These are phyloP conservation scores for Gambusia affinis DNA, from an alignment of 2,113 vertebrate genomes.

Conservation along the genomic window DNA sequence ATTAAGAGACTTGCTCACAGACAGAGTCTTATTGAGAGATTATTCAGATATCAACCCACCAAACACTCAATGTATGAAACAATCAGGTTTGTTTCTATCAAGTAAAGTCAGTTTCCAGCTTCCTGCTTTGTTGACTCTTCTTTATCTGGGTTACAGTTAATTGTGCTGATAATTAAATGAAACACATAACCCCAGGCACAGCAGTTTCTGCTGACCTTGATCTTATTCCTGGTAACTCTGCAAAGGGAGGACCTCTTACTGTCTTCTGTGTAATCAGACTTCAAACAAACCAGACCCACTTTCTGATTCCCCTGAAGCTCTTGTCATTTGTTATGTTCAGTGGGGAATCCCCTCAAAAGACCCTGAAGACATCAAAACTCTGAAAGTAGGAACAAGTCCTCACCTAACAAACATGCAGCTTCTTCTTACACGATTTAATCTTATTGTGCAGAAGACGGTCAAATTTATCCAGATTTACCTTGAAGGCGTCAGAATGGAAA, in stretches of 20 bases:
- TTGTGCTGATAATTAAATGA: slow-evolving; percentile 37
- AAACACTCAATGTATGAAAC: not conserved
- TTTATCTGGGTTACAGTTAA: slow-evolving; percentile 62
- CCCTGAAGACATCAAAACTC: slow-evolving; percentile 14
- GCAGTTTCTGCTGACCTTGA: slow-evolving; percentile 48
- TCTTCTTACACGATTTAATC: slow-evolving; percentile 1
- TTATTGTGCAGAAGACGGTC: not conserved
- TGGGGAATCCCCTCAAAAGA: slow-evolving; percentile 13
- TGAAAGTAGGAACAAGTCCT: not conserved
- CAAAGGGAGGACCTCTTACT: not conserved
- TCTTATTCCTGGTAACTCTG: slow-evolving; percentile 17
- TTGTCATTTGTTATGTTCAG: slow-evolving; percentile 42
- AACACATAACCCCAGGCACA: slow-evolving; percentile 29
- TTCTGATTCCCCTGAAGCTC: slow-evolving; percentile 42
- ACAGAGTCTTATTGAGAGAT: slow-evolving; percentile 37
- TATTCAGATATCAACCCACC: slow-evolving; percentile 15
- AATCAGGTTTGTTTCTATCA: slow-evolving; percentile 20
- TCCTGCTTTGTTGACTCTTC: slow-evolving; percentile 14
- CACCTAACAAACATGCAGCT: not conserved
- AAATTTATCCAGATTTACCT: not conserved
- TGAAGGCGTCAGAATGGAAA: not conserved
- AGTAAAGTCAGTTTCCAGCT: slow-evolving; percentile 1
- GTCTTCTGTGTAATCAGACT: slow-evolving; percentile 41
- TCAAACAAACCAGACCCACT: slow-evolving; percentile 50
- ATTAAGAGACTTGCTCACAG: slow-evolving; percentile 34